phyloP scores from a whole-genome alignment of 2,888 invertebrate genomes.

The Coenonympha glycerion region DNA sequence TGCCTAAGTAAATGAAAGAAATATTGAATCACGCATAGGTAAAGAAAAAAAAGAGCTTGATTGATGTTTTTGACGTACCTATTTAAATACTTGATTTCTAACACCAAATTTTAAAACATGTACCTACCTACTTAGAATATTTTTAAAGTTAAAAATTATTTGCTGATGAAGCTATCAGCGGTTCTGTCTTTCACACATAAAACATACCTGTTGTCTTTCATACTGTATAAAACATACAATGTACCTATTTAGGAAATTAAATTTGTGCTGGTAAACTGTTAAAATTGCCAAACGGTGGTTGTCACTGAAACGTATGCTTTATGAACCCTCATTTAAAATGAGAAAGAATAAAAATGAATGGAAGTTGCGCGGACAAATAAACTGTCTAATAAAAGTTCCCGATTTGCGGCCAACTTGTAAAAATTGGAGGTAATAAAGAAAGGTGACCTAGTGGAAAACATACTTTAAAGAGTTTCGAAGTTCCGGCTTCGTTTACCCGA shows the following conservation, averaged over 20 bases:
- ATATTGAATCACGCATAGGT: no score
- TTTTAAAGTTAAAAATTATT: no score
- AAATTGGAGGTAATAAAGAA: not conserved
- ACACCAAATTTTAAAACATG: not conserved
- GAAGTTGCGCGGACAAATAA: conserved; percentile 1
- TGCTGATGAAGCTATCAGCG: no score
- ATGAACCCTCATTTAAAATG: conserved; percentile 11
- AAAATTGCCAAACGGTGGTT: not conserved
- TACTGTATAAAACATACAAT: no score
- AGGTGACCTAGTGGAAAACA: not conserved
- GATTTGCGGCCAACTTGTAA: conserved; percentile 1
- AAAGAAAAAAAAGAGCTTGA: no score
- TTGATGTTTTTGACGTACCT: not conserved
- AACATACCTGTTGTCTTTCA: no score
- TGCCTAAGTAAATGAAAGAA: no score
- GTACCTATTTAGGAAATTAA: no score
- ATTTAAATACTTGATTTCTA: not conserved
- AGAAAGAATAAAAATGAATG: conserved; percentile 9
- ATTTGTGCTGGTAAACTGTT: no score
- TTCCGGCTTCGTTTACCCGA: no score
- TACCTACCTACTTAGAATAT: not conserved
- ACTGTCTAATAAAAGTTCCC: conserved; percentile 6
- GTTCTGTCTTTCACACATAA: no score
- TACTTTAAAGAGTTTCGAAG: no score
- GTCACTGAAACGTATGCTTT: conserved; percentile 20